phyloP scores from a whole-genome alignment of 2,797 vertebrate species.

The Phalanger gymnotis region DNA sequence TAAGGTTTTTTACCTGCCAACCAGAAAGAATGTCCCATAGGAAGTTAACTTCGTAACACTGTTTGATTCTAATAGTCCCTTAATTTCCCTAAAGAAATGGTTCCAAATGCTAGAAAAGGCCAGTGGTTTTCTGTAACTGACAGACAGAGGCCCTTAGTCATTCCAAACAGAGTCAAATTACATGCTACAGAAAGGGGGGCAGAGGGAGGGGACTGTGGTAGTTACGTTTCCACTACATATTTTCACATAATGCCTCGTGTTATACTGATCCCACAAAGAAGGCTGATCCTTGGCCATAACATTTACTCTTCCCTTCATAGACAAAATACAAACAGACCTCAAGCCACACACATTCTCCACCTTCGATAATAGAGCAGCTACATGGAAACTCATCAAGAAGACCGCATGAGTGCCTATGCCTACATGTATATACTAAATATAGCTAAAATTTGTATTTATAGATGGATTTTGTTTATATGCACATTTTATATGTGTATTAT shows the following conservation, averaged over 20 bases:
- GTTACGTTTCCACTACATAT: conserved; percentile 55
- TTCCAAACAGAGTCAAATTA: conserved; percentile 70
- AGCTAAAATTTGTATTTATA: neutral
- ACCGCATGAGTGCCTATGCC: neutral
- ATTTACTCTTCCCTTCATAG: conserved; percentile 41
- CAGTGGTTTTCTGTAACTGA: conserved; percentile 51
- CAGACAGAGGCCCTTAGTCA: conserved; percentile 79
- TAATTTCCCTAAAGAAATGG: neutral
- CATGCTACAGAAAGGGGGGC: conserved; percentile 64
- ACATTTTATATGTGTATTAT: neutral
- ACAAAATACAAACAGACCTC: conserved; percentile 7
- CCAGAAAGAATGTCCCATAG: conserved; percentile 38
- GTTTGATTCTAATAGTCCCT: conserved; percentile 10
- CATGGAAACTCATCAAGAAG: neutral
- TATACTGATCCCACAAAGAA: conserved; percentile 49
- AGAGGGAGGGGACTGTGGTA: conserved; percentile 61
- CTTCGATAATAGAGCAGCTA: conserved; percentile 56
- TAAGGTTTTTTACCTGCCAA: conserved; percentile 23
- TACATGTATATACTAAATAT: neutral
- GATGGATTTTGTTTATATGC: neutral
- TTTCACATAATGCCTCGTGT: conserved; percentile 66
- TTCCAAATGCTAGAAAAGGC: conserved; percentile 77
- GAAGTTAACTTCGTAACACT: conserved; percentile 42
- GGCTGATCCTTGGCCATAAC: neutral
- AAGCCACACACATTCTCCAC: conserved; percentile 47